Percentiles rank a stretch among this genome's conserved stretches.
phyloP scores from a whole-genome alignment of 2,797 vertebrate genomes.

The Molossus molossus region DNA sequence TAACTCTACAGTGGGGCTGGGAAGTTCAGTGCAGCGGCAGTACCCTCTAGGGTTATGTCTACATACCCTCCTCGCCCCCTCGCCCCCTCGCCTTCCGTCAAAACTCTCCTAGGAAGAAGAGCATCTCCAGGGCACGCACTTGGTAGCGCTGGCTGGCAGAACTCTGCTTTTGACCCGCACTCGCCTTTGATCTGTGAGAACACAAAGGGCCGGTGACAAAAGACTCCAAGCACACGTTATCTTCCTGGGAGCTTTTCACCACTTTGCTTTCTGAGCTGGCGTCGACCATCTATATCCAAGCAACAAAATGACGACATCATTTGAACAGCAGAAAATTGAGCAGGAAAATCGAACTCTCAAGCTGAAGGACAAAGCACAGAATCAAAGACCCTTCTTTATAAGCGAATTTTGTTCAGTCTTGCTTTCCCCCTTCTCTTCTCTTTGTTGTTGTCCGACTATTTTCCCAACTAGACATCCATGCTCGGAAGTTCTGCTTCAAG shows the following conservation, averaged over 20 bases:
- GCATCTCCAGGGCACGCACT: background rate
- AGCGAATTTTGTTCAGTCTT: slow-evolving; percentile 44
- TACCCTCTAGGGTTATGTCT: background rate
- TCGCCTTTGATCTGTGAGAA: slow-evolving; percentile 9
- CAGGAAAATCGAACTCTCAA: slow-evolving; percentile 67
- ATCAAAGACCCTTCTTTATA: slow-evolving; percentile 63
- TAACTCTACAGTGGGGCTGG: background rate
- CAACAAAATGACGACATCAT: background rate
- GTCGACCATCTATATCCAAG: slow-evolving; percentile 34
- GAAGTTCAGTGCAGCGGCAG: background rate
- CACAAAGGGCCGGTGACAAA: slow-evolving; percentile 13
- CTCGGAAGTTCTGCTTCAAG: slow-evolving; percentile 38
- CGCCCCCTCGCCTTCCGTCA: background rate
- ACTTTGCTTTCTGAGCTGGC: slow-evolving; percentile 41
- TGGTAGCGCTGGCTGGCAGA: background rate
- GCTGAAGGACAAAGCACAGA: slow-evolving; percentile 63
- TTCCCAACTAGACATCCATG: slow-evolving; percentile 40
- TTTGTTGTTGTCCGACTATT: slow-evolving; percentile 37
- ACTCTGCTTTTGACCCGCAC: background rate
- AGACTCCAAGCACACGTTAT: background rate
- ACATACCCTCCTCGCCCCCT: background rate
- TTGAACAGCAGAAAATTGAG: slow-evolving; percentile 75
- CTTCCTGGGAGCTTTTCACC: slow-evolving; percentile 33
- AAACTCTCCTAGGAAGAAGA: background rate
- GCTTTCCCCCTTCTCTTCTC: slow-evolving; percentile 52